phyloP scores from a whole-genome alignment of 2,888 invertebrate genomes.

The Cerastis leucographa region DNA sequence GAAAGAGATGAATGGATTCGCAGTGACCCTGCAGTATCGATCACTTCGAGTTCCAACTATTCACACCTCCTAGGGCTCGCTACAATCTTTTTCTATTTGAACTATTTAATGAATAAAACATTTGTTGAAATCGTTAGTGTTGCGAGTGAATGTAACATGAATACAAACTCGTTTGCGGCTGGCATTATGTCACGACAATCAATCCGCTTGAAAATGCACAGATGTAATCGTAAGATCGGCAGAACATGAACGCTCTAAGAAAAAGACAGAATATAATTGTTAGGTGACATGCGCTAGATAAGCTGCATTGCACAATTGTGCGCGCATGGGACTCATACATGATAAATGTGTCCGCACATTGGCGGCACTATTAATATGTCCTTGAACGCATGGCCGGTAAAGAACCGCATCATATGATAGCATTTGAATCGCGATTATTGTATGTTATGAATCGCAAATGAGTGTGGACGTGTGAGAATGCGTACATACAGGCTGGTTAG shows the following conservation, averaged over 20 bases:
- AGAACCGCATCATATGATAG: slow-evolving; percentile 66
- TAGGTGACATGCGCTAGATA: slow-evolving; percentile 84
- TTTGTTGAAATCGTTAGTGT: slow-evolving; percentile 61
- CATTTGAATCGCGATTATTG: slow-evolving; percentile 70
- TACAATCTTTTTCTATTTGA: slow-evolving; percentile 53
- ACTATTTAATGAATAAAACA: slow-evolving; percentile 63
- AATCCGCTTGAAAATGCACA: slow-evolving; percentile 77
- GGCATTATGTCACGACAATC: slow-evolving; percentile 79
- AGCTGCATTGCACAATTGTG: slow-evolving; percentile 87
- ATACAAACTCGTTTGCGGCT: slow-evolving; percentile 61
- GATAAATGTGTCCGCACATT: slow-evolving; percentile 84
- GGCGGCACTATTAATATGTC: slow-evolving; percentile 86
- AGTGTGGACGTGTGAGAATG: slow-evolving; percentile 72
- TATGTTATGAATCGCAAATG: slow-evolving; percentile 70
- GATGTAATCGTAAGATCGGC: slow-evolving; percentile 75
- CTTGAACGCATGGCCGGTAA: slow-evolving; percentile 81
- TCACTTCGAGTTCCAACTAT: slow-evolving; percentile 46
- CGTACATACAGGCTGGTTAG: slow-evolving; percentile 71
- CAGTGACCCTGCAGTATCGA: slow-evolving; percentile 35
- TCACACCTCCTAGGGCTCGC: slow-evolving; percentile 42
- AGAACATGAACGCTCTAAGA: slow-evolving; percentile 73
- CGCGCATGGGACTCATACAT: slow-evolving; percentile 79
- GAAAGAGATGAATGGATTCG: slow-evolving; percentile 64
- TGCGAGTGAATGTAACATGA: slow-evolving; percentile 72
- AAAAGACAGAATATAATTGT: slow-evolving; percentile 84